Conservation (phyloP, 1,140 invertebrate genomes). For the Eufriesea mexicana region DNA sequence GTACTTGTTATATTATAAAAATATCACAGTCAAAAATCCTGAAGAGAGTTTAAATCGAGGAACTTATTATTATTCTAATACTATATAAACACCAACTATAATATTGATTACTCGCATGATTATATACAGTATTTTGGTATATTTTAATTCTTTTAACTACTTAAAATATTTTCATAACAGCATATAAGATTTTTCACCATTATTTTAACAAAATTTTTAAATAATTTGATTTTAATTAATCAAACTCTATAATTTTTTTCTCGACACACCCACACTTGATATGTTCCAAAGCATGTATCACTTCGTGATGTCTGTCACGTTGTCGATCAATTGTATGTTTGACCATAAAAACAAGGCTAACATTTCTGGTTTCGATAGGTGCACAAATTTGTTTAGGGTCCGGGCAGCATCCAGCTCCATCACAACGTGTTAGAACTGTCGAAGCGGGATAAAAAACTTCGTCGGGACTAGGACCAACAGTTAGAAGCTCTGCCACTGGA, state of each 20-base stretch:
- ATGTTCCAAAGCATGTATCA: conserved; percentile 75
- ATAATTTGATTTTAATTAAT: too few species aligned
- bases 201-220: not conserved
- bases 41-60: conserved; percentile 31
- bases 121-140: conserved; percentile 26
- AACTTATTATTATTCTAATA: conserved; percentile 10
- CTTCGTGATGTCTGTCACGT: conserved; percentile 76
- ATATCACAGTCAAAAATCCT: conserved; percentile 59
- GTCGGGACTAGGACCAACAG: conserved; percentile 73
- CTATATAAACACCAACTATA: conserved; percentile 11
- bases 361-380: conserved; percentile 72
- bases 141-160: conserved; percentile 21
- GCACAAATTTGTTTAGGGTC: conserved; percentile 73
- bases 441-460: conserved; percentile 78
- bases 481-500: conserved; percentile 73
- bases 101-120: not conserved
- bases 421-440: conserved; percentile 78
- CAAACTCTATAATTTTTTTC: conserved; percentile 26
- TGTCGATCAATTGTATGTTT: conserved; percentile 75
- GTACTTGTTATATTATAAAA: conserved; percentile 31
- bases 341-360: conserved; percentile 78
- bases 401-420: conserved; percentile 77
- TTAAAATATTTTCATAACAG: not conserved
- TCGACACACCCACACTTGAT: conserved; percentile 73
- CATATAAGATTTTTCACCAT: not conserved